Evolutionary conservation across 1,140 invertebrate species (phyloP), one percentile per base, ranked within the genome.

Genomic region (Brachionus angularis): DNA sequence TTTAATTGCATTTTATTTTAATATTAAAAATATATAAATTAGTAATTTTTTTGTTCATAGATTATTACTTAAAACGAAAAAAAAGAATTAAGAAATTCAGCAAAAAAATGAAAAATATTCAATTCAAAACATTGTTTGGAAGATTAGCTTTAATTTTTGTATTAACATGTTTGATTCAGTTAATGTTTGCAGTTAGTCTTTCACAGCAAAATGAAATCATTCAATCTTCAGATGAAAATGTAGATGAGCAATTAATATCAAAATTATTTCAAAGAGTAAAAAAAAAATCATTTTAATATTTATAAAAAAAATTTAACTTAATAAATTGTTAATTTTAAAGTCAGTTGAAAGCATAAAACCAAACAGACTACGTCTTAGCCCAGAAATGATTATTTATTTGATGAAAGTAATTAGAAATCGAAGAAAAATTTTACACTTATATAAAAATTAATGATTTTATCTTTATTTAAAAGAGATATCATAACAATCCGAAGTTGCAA

Each of bases 131-230:
- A 14, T 10, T 58, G 21, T 39, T 58, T n/a, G 34, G 21, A 39
- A 5, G 33, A 39, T 39, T 58, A 7, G 23, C 23, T 25, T 10
- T 39, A 23, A 39, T 16, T 23, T 58, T 58, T 39, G 21, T 58
- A 31, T 10, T 36, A 2, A 34, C 53, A 18, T 23, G 36, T 8
- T 21, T 58, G 16, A 25, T 58, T 23, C 53, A 58, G 27, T 42
- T 58, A 39, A 58, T 58, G 53, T 58, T 33, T 39, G 18, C 53
- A 58, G 33, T 39, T 7, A 39, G 53, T 58, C 33, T 58, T 25
- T 39, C 53, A 8, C 33, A 58, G 18, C 53, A 58, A 23, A 10
- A 18, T 39, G 36, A 23, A 10, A 39, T 34, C 3, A 18, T 23
- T 39, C n/a, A 58, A 10, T 58, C 53, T 7, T 31, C 36, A n/a